Evolutionary conservation across 2,888 invertebrate genomes (phyloP).

Genomic region (Mactromeris polynyma): DNA sequence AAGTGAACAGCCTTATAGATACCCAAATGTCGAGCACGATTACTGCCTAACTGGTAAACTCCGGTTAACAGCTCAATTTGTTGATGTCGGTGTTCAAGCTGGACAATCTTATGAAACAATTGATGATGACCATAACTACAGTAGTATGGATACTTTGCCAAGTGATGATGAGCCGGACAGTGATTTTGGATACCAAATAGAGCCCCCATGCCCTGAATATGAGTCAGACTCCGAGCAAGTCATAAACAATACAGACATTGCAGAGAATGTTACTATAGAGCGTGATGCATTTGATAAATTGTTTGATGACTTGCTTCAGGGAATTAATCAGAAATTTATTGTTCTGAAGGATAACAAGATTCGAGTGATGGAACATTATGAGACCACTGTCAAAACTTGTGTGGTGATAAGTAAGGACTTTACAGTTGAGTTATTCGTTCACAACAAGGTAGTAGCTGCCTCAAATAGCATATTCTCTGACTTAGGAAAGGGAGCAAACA

Average conservation of each 20-base stretch:
- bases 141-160: too few species aligned
- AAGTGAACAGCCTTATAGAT: too few species aligned
- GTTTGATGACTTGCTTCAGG: not conserved
- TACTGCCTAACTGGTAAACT: too few species aligned
- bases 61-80: too few species aligned
- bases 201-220: too few species aligned
- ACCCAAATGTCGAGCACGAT: too few species aligned
- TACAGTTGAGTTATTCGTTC: not conserved
- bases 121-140: too few species aligned
- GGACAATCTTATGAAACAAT: too few species aligned
- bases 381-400: not conserved
- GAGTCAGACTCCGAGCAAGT: too few species aligned
- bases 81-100: too few species aligned
- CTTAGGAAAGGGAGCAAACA: not conserved
- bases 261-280: not conserved
- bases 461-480: not conserved
- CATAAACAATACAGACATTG: not conserved
- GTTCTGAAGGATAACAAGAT: not conserved
- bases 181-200: too few species aligned
- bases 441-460: not conserved
- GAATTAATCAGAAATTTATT: not conserved
- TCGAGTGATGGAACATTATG: not conserved
- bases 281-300: not conserved
- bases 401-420: not conserved
- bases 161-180: too few species aligned